A percentile compares a stretch with the other conserved stretches of the same genome.
These are phyloP conservation scores for Enteromius unitaeniatus DNA, from an alignment of 2,797 vertebrate genomes.

Conservation along the genomic window DNA sequence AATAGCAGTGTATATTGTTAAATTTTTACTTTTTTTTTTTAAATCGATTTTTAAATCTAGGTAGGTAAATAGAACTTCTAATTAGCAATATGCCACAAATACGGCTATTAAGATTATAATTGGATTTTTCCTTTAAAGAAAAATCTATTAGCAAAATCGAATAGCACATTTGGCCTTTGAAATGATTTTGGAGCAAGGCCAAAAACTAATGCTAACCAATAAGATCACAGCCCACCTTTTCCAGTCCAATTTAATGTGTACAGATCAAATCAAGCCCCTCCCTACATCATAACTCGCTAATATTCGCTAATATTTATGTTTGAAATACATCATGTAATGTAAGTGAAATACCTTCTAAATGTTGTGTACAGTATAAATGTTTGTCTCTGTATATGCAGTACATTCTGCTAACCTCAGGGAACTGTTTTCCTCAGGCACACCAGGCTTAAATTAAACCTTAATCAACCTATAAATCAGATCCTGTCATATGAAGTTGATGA, in stretches of 20 bases:
- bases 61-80: not conserved
- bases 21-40: not conserved
- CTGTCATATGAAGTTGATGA: slow-evolving; percentile 36
- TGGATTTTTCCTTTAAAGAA: not conserved
- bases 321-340: not conserved
- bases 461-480: slow-evolving; percentile 45
- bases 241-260: not conserved
- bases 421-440: slow-evolving; percentile 19
- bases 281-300: not conserved
- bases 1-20: not conserved
- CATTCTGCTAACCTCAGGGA: slow-evolving; percentile 11
- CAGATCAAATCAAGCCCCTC: not conserved
- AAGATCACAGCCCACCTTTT: not conserved
- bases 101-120: not conserved
- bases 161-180: not conserved
- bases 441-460: slow-evolving; percentile 42
- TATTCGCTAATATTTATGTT: not conserved
- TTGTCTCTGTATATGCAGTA: slow-evolving; percentile 17
- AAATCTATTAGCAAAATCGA: not conserved
- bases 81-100: not conserved
- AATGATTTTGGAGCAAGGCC: not conserved
- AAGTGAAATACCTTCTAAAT: slow-evolving; percentile 7
- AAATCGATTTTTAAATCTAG: no score
- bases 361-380: slow-evolving; percentile 1
- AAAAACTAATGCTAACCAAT: slow-evolving; percentile 5